phyloP scores from a whole-genome alignment of 2,797 vertebrate species.

The Astyanax mexicanus region DNA sequence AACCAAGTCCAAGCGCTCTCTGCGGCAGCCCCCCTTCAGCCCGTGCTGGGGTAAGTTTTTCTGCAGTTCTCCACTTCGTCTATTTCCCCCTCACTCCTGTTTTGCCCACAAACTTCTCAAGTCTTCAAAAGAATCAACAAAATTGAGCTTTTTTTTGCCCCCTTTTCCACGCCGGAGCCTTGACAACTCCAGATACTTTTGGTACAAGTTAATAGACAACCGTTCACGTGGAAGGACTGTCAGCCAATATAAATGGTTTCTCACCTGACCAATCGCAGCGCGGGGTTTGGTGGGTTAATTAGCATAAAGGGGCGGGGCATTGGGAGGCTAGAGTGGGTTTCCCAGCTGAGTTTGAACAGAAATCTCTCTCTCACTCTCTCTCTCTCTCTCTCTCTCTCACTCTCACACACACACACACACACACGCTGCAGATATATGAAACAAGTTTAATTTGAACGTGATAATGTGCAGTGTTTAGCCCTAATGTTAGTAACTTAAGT shows the following conservation, averaged over 20 bases:
- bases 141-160: conserved; percentile 55
- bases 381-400: not conserved
- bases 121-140: conserved; percentile 92
- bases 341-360: conserved; percentile 34
- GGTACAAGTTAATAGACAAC: conserved; percentile 99
- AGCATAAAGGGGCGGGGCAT: conserved; percentile 93
- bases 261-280: conserved; percentile 90
- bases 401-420: not conserved
- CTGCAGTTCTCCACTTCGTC: conserved; percentile 56
- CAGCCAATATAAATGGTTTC: conserved; percentile 99
- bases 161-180: conserved; percentile 84
- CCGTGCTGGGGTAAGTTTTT: conserved; percentile 48
- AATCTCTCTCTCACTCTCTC: no score
- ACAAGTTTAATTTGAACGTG: no score
- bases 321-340: conserved; percentile 59
- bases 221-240: conserved; percentile 97
- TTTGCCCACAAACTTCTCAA: conserved; percentile 81
- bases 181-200: conserved; percentile 99
- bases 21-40: conserved; percentile 2
- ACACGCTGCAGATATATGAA: not conserved
- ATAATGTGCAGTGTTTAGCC: no score
- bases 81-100: conserved; percentile 73
- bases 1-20: not conserved
- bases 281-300: conserved; percentile 84
- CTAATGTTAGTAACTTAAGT: no score